Percentiles rank a stretch among this genome's conserved stretches.
Evolutionary conservation across 1,140 invertebrate genomes (phyloP).

Genomic region (Saccostrea cuccullata): DNA sequence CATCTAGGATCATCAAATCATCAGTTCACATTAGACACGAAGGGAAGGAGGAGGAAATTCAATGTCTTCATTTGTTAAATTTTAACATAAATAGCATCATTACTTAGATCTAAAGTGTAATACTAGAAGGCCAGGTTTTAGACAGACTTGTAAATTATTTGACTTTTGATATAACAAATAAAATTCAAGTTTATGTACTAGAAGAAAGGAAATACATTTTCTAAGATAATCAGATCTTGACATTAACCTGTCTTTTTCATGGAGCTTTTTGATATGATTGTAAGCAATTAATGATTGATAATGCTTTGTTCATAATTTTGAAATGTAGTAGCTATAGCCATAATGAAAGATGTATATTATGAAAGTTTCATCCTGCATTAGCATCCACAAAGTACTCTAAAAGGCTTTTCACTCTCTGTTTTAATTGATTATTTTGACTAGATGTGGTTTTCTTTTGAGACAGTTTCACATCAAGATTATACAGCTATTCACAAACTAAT

Average conservation of each 20-base stretch:
- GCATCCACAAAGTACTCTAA: not conserved
- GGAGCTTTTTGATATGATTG: not conserved
- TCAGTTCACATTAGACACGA: not conserved
- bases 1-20: not conserved
- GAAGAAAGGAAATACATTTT: not conserved
- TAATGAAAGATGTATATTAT: not conserved
- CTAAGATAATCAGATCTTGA: not conserved
- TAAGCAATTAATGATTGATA: not conserved
- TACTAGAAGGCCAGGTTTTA: not conserved
- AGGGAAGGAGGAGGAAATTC: not conserved
- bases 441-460: not conserved
- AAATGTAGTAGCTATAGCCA: too few relatives aligned
- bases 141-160: not conserved
- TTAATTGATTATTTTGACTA: not conserved
- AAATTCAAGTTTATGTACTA: not conserved
- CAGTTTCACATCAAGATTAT: not conserved
- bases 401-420: not conserved
- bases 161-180: not conserved
- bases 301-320: not conserved
- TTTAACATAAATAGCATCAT: not conserved
- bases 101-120: not conserved
- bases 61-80: not conserved
- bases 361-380: not conserved
- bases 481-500: not conserved
- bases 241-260: not conserved